phyloP scores from a whole-genome alignment of 2,888 invertebrate genomes.

The Callinectes sapidus region DNA sequence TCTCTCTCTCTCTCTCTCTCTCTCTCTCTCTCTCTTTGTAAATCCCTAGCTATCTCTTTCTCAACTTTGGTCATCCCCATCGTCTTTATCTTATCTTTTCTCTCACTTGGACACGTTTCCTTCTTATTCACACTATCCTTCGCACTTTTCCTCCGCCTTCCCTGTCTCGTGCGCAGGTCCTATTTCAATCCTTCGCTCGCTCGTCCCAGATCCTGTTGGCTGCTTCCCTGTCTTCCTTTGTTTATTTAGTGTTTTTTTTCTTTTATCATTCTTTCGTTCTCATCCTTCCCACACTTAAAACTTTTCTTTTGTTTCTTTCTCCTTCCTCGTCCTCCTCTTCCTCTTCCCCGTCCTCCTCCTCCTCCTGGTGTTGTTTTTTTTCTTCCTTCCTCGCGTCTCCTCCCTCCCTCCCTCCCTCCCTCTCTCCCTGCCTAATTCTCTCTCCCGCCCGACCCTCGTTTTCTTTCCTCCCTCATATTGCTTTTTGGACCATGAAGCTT shows the following conservation, averaged over 20 bases:
- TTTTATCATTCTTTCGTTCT: neutral
- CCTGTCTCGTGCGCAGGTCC: neutral
- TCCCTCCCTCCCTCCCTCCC: too few species aligned
- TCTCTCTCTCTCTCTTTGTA: conserved; percentile 18
- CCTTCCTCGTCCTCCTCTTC: neutral
- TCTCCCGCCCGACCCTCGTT: neutral
- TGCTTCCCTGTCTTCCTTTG: neutral
- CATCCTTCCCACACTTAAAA: neutral
- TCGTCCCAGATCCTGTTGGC: neutral
- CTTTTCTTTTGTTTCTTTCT: neutral
- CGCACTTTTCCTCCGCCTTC: conserved; percentile 18
- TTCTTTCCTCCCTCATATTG: conserved; percentile 32
- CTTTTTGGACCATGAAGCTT: conserved; percentile 48
- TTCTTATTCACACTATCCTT: conserved; percentile 12
- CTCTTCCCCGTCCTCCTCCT: neutral
- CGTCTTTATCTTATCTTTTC: neutral
- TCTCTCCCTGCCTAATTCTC: neutral
- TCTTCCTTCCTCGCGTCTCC: neutral
- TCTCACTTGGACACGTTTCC: conserved; percentile 14
- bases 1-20: conserved; percentile 29
- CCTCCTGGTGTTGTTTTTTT: neutral
- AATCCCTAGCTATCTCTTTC: neutral
- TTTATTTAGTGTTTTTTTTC: neutral
- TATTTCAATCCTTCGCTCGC: neutral
- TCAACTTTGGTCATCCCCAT: neutral